Base-by-base conservation (phyloP, 2,113 vertebrate species). In the Cyprinodon brontotheroides region DNA sequence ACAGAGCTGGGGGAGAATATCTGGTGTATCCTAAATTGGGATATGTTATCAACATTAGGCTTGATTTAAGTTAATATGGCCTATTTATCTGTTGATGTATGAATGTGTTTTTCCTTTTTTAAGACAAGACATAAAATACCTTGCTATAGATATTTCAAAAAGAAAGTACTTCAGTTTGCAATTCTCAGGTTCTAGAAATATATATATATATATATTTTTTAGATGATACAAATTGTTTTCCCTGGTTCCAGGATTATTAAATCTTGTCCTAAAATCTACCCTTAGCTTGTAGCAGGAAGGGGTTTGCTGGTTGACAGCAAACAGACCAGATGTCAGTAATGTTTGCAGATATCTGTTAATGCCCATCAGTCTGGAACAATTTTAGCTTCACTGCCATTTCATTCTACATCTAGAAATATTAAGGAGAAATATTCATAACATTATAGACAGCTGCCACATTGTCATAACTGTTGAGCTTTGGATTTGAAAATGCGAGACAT, bases 11-110 rank as follows among this genome's bases (percentile, higher is more conserved):
- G 72, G 67, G 75, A 45, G 50, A 68, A 71, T 65, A 65, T 74
- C 83, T 74, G 79, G 77, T 80, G 70, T n/a, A 37, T 74, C 75
- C 71, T 39, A 74, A 77, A 84, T 87, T 40, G 39, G 67, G 80
- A 40, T 75, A 89, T 79, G 70, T 83, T 69, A 70, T 69, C 36
- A 61, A 29, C 36, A 29, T 53, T 74, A 85, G 45, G 20, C 73
- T 68, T 70, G 47, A 1, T 15, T 17, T 40, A 59, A 68, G 59
- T 77, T 36, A 29, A 29, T 0, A 1, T 41, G 3, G 20, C 57
- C 38, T 61, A 9, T 72, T 64, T 70, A 62, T n/a, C 41, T 72
- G 59, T 41, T 69, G 60, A 13, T 39, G 61, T 11, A 53, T 40
- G 4, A 22, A n/a, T 75, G 17, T 61, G 60, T 22, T 43, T 70